Evolutionary conservation across 2,888 invertebrate genomes (phyloP), one percentile per base, ranked within the genome.

Genomic region (Drosophila suboccidentalis): DNA sequence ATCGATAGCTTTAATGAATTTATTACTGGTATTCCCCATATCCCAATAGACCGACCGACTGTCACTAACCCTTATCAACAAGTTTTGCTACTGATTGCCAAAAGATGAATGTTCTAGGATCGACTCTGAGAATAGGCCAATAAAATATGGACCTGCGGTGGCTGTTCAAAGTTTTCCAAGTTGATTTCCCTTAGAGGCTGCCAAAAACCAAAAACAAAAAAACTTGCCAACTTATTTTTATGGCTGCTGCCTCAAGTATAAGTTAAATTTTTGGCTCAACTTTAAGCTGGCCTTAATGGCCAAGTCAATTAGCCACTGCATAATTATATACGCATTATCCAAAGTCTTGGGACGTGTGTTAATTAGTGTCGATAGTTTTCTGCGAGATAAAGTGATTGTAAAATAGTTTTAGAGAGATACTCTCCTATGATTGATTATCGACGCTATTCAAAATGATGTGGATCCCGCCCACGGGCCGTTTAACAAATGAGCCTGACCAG

Each of bases 361-460:
- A 64, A 71, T 68, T 78, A 65, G 54, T 34, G 66, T 41, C 11
- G 36, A 44, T 54, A 58, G 60, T 58, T 57, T 75, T 43, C 34
- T 22, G 63, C 38, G 10, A 2, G 32, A 22, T 34, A 26, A 54
- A 75, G 61, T 53, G 49, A 44, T 61, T 39, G 22, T 26, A 44
- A 58, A 75, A 44, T 47, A 49, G 41, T 43, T 19, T 34, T 4
- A 43, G 5, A 5, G 4, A 43, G 26, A 5, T 26, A 19, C 19
- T 39, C n/a, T 4, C 9, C 6, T 82, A 86, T 88, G 89, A 88
- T 84, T 84, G 83, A 84, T 84, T 88, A 88, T 80, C 64, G 86
- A 67, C 49, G 19, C 53, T 53, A 63, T 70, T 54, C 55, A 59
- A 49, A 61, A 44, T 69, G 68, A 63, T 71, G 59, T 68, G 77